Conservation (phyloP, 1,140 invertebrate genomes). For the Drosophila ficusphila region DNA sequence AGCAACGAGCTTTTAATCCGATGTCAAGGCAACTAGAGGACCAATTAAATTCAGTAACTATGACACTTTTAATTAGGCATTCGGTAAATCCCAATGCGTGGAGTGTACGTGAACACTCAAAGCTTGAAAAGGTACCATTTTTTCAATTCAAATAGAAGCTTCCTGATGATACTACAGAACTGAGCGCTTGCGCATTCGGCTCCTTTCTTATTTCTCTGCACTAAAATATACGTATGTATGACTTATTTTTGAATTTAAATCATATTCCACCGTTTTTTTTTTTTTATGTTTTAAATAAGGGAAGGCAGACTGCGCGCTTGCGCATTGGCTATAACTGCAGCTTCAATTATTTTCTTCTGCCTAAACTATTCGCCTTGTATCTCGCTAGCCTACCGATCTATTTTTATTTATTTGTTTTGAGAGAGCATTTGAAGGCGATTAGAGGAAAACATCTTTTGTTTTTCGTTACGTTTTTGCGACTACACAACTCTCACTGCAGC, state of each 20-base stretch:
- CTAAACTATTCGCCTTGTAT: neutral
- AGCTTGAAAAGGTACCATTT: too few relatives aligned
- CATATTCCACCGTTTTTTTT: too few relatives aligned
- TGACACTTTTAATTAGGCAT: neutral
- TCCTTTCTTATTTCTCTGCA: too few relatives aligned
- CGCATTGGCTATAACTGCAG: constrained; percentile 33
- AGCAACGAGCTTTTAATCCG: constrained; percentile 25
- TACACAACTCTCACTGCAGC: constrained; percentile 11
- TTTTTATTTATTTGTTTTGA: neutral
- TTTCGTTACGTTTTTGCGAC: constrained; percentile 1
- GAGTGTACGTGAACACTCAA: too few relatives aligned
- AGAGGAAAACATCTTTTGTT: neutral
- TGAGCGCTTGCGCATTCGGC: too few relatives aligned
- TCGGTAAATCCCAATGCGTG: neutral
- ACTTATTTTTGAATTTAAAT: too few relatives aligned
- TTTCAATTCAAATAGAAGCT: too few relatives aligned
- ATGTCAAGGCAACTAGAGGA: constrained; percentile 23
- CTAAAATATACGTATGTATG: too few relatives aligned
- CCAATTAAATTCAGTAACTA: neutral
- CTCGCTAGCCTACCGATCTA: neutral
- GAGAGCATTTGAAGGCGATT: constrained; percentile 15
- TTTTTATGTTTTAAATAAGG: too few relatives aligned
- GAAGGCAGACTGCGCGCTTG: constrained; percentile 48
- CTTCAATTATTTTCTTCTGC: neutral
- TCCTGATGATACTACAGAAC: too few relatives aligned